Evolutionary conservation across 2,888 invertebrate genomes (phyloP).

Genomic region (Pharmacophagus antenor): DNA sequence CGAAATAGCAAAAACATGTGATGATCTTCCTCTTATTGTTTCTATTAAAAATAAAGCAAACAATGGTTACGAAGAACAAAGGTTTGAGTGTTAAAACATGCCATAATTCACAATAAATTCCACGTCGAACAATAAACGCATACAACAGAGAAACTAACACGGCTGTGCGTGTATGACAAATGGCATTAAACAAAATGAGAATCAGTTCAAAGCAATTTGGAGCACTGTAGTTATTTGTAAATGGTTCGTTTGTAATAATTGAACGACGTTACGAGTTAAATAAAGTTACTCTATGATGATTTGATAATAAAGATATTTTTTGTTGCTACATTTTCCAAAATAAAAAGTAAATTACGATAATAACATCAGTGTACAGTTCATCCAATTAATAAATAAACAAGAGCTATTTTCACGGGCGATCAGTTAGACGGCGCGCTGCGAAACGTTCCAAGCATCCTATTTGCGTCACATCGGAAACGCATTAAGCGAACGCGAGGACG

Average conservation of each 20-base stretch:
- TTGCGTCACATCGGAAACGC: slow-evolving; percentile 77
- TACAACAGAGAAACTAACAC: slow-evolving; percentile 30
- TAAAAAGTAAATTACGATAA: too few relatives aligned
- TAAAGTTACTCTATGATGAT: too few relatives aligned
- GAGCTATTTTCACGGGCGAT: neutral
- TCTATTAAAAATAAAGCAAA: slow-evolving; percentile 18
- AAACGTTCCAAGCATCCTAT: slow-evolving; percentile 62
- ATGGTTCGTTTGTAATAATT: neutral
- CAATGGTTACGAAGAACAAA: slow-evolving; percentile 27
- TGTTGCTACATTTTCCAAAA: too few relatives aligned
- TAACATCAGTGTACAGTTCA: too few relatives aligned
- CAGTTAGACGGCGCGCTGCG: slow-evolving; percentile 19
- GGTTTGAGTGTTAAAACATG: slow-evolving; percentile 26
- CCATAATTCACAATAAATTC: slow-evolving; percentile 30
- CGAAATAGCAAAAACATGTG: slow-evolving; percentile 13
- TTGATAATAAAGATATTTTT: too few relatives aligned
- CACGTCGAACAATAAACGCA: slow-evolving; percentile 27
- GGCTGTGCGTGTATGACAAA: slow-evolving; percentile 22
- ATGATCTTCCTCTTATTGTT: slow-evolving; percentile 26
- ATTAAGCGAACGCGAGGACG: slow-evolving; percentile 65
- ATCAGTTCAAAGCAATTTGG: slow-evolving; percentile 24
- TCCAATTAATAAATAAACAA: too few relatives aligned
- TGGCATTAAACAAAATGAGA: slow-evolving; percentile 25
- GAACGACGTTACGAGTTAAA: neutral
- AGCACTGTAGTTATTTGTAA: slow-evolving; percentile 3